Evolutionary conservation across 2,797 vertebrate genomes (phyloP), one percentile per base, ranked within the genome.

Genomic region (Micrastur ruficollis): DNA sequence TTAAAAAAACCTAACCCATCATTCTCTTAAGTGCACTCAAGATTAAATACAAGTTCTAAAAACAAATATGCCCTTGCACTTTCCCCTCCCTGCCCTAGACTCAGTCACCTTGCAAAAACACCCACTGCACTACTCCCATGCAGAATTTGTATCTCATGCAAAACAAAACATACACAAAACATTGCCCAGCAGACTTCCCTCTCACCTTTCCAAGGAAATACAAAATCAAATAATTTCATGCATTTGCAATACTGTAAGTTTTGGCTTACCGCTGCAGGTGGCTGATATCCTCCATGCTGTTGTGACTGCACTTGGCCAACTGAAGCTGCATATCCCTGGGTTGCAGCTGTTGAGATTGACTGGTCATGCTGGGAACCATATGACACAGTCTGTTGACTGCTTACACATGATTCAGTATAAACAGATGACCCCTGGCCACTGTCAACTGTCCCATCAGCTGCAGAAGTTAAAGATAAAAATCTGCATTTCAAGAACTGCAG

Each of bases 361-460:
- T 98, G 99, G 79, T 98, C 98, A 8, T 98, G 98, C 52, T 98
- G 98, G 94, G 99, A 98, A 74, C 98, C 98, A 90, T 99, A 99
- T 0, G 99, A 99, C 98, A 99, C 98, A 65, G 97, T 97, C 97
- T 98, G 98, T 81, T 99, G 99, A 74, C 98, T 98, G 97, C 98
- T 98, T 91, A 98, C 98, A 94, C 98, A 98, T 13, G 99, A 98
- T 89, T 99, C 99, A 0, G 98, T 98, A 96, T 99, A 99, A 73
- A 99, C 97, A 1, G 99, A 99, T 11, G 99, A 99, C 18, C 99
- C 99, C 92, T 99, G 99, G 82, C 99, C 99, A 78, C 99, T 99
- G 98, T 99, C 99, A 96, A 98, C 52, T 3, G 98, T 98, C 20
- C 98, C 98, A 81, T 99, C 99, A 66, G 98, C 99, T 99, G 95